Evolutionary conservation across 2,797 vertebrate genomes (phyloP).

Genomic region (Mus spretus): DNA sequence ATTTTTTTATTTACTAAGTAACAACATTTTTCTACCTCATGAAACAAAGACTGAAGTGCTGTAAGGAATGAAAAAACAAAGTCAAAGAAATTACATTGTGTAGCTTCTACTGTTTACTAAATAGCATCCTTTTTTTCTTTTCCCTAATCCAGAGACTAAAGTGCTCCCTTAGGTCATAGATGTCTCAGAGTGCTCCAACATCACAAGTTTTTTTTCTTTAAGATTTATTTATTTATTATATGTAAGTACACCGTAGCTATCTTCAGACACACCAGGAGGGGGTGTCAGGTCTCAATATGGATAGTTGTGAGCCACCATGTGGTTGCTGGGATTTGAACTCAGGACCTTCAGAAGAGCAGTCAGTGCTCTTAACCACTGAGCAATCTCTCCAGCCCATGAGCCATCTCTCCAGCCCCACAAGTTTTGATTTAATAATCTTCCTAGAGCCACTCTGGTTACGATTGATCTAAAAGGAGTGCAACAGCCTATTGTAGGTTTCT

Average conservation of each 20-base stretch:
- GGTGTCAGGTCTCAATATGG: too few relatives aligned
- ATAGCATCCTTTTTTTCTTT: background rate
- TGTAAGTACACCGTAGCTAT: too few relatives aligned
- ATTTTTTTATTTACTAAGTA: background rate
- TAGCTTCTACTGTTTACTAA: slow-evolving; percentile 11
- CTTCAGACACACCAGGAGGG: too few relatives aligned
- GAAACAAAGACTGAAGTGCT: background rate
- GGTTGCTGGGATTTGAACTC: too few relatives aligned
- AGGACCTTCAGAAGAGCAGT: too few relatives aligned
- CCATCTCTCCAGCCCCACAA: background rate
- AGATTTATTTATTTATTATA: too few relatives aligned
- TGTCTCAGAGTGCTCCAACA: background rate
- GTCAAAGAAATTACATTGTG: background rate
- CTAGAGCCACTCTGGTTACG: background rate
- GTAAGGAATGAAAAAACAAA: background rate
- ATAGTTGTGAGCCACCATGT: too few relatives aligned
- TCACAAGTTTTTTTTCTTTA: background rate
- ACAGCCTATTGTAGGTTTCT: background rate
- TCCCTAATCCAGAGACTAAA: background rate
- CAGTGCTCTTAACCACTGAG: too few relatives aligned
- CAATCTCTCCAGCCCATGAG: too few relatives aligned
- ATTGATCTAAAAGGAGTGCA: background rate
- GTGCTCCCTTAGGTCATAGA: background rate
- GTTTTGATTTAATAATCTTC: slow-evolving; percentile 36
- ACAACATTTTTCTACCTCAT: background rate